These are phyloP conservation scores for Hassar affinis DNA, from an alignment of 2,113 vertebrate genomes.

Conservation along the genomic window DNA sequence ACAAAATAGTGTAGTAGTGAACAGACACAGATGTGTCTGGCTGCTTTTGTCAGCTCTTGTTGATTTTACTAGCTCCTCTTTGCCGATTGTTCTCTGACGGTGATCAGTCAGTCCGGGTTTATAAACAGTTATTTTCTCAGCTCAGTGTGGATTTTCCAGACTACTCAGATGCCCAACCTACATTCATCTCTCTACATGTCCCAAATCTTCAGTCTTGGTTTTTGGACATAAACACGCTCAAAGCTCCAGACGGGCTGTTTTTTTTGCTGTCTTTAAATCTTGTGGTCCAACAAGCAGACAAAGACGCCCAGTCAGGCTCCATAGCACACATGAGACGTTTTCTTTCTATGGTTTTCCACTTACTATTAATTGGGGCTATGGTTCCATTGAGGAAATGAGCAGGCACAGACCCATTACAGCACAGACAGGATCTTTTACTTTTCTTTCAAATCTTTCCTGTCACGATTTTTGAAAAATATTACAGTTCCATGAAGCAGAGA, in stretches of 20 bases:
- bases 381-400: constrained; percentile 16
- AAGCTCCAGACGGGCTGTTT: constrained; percentile 1
- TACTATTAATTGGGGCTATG: constrained; percentile 11
- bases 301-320: constrained; percentile 27
- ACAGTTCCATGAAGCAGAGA: neutral
- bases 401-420: constrained; percentile 3
- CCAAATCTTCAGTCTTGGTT: neutral
- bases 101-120: constrained; percentile 12
- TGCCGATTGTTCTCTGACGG: constrained; percentile 11
- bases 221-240: constrained; percentile 1
- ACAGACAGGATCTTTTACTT: neutral
- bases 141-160: constrained; percentile 4
- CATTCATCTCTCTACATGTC: neutral
- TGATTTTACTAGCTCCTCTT: neutral
- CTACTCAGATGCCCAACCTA: constrained; percentile 31
- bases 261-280: constrained; percentile 3
- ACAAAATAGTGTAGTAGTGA: too few species aligned
- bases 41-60: constrained; percentile 8
- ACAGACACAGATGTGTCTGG: too few species aligned
- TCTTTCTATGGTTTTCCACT: constrained; percentile 16
- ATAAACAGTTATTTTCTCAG: constrained; percentile 27
- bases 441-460: neutral
- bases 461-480: neutral
- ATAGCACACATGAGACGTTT: neutral
- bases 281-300: constrained; percentile 17